phyloP scores from a whole-genome alignment of 1,140 invertebrate species.

The Alviniconcha marisindica region DNA sequence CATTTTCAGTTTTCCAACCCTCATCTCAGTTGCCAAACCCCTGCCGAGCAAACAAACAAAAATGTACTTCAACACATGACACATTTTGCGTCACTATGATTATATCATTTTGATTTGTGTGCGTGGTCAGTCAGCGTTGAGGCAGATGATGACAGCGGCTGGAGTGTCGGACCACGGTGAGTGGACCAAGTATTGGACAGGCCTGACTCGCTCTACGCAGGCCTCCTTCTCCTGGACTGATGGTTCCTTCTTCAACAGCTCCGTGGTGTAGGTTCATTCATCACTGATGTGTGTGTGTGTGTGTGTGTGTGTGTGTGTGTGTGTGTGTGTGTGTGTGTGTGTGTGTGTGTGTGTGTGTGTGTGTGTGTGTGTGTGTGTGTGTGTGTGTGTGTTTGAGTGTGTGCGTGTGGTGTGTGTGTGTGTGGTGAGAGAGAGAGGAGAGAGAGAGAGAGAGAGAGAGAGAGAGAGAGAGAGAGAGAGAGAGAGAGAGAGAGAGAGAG shows the following conservation, averaged over 20 bases:
- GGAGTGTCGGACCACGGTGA: not conserved
- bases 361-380: not conserved
- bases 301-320: not conserved
- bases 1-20: not conserved
- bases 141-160: not conserved
- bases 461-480: too few species aligned
- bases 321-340: not conserved
- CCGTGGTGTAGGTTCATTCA: too few species aligned
- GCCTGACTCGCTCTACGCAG: not conserved
- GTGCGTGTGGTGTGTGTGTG: not conserved
- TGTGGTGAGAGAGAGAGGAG: not conserved
- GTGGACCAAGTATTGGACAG: conserved; percentile 8
- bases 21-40: not conserved
- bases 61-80: not conserved
- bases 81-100: not conserved
- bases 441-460: too few species aligned
- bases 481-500: too few species aligned
- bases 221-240: conserved; percentile 1
- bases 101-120: not conserved
- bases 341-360: not conserved
- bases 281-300: not conserved
- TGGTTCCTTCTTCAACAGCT: not conserved
- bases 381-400: not conserved
- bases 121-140: not conserved
- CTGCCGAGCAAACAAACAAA: not conserved